Evolutionary conservation across 2,888 invertebrate species (phyloP), one percentile per base, ranked within the genome.

Genomic region (Lasioglossum vierecki): DNA sequence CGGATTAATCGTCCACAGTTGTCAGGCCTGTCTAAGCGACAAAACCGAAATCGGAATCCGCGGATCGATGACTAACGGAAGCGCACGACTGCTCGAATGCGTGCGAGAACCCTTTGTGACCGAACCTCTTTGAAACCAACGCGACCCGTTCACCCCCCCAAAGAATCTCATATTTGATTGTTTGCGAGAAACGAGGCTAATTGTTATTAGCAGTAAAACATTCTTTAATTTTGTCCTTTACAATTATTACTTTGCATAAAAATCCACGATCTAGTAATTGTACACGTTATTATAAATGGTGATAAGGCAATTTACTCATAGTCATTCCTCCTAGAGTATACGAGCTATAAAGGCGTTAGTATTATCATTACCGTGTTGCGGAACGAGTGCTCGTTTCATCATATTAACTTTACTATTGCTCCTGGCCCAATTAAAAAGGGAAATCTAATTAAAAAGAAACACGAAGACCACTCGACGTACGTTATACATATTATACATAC

Each of bases 1-100:
- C 70, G 86, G 84, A 90, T 90, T 90, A 86, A 89, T 90, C 76
- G 84, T 79, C 63, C 78, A 70, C 80, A 70, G 76, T 88, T 83
- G 78, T 82, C 85, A 35, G 60, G 26, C 73, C 73, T 76, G 78
- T 71, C 76, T 49, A 22, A 80, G 73, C 57, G 60, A 87, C 77
- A 60, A 82, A 80, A 84, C 80, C 74, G 73, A 75, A 72, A 79
- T 76, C 75, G 60, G 70, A 74, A 76, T 35, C 71, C 39, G 76
- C 46, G 76, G 70, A 80, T 82, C 74, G 80, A 85, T 80, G 26
- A 41, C n/a, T 1, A 41, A 39, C 30, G 26, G 4, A 41, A 26
- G 13, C n/a, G 39, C 39, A 6, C 22, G n/a, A 53, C n/a, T 68
- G 30, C 30, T 68, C 66, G 53, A 13, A 49, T 70, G 57, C 30